Conservation (phyloP, 2,797 vertebrate species). For the Phoeniculus purpureus region DNA sequence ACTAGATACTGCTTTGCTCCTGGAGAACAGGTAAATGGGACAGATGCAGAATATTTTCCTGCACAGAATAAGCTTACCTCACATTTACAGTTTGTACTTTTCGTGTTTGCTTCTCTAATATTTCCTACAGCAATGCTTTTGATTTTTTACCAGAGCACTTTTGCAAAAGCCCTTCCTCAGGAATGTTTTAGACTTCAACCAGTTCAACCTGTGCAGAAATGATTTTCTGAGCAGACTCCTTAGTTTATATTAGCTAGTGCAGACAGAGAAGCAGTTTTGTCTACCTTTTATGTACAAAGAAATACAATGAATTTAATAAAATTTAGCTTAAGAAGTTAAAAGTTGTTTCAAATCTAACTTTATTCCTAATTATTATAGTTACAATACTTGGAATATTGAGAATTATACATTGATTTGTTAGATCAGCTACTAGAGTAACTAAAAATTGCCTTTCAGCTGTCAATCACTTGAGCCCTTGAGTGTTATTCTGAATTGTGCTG, state of each 20-base stretch:
- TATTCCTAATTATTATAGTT: not conserved
- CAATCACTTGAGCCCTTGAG: not conserved
- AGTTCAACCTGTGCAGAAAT: not conserved
- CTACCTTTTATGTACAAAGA: not conserved
- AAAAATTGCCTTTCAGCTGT: not conserved
- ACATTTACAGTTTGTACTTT: not conserved
- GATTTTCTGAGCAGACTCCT: not conserved
- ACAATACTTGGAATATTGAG: not conserved
- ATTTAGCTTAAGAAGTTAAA: not conserved
- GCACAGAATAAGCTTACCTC: not conserved
- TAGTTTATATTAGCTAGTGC: not conserved
- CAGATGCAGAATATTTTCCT: not conserved
- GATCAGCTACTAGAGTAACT: not conserved
- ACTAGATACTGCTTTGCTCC: not conserved
- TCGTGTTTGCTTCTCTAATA: not conserved
- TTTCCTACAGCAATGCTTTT: not conserved
- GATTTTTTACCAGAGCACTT: not conserved
- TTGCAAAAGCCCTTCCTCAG: not conserved
- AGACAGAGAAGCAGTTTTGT: not conserved
- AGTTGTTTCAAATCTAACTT: not conserved
- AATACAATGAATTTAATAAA: not conserved
- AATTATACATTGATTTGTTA: not conserved
- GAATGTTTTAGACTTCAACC: not conserved
- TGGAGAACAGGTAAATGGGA: not conserved
- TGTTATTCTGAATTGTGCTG: not conserved